Conservation (phyloP, 2,888 invertebrate species). For the Epinotia nisella region DNA sequence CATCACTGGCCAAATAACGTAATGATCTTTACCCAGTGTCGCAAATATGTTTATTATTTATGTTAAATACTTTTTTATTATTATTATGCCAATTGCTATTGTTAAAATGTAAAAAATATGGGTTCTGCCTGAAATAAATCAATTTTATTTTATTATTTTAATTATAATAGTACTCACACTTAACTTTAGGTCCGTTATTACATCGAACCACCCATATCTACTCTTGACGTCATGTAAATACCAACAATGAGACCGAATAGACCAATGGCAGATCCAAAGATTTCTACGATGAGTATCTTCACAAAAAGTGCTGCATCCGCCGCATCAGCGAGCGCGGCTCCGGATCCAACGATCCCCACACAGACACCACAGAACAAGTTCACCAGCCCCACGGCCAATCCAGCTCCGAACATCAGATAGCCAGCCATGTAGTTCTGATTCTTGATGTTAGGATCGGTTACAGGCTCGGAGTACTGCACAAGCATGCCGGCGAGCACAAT, state of each 20-base stretch:
- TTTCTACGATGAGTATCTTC: slow-evolving; percentile 99
- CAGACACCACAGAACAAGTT: slow-evolving; percentile 97
- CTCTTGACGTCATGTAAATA: slow-evolving; percentile 95
- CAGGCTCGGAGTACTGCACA: slow-evolving; percentile 84
- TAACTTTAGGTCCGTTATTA: slow-evolving; percentile 69
- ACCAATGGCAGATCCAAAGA: slow-evolving; percentile 99
- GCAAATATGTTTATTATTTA: too few relatives aligned
- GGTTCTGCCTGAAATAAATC: too few relatives aligned
- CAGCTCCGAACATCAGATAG: slow-evolving; percentile 98
- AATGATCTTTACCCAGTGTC: too few relatives aligned
- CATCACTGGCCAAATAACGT: too few relatives aligned
- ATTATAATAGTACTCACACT: slow-evolving; percentile 77
- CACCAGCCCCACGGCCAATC: slow-evolving; percentile 97
- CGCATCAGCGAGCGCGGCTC: slow-evolving; percentile 98
- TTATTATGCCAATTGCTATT: too few relatives aligned
- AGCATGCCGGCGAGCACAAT: slow-evolving; percentile 96
- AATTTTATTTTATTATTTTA: too few relatives aligned
- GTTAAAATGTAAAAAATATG: too few relatives aligned
- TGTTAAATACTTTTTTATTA: too few relatives aligned
- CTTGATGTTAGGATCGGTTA: slow-evolving; percentile 71
- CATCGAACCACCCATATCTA: slow-evolving; percentile 88
- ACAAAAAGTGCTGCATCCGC: slow-evolving; percentile 98
- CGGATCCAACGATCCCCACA: slow-evolving; percentile 98
- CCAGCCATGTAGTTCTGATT: slow-evolving; percentile 92
- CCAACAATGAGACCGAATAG: slow-evolving; percentile 99